Evolutionary conservation across 2,113 vertebrate species (phyloP).

Genomic region (Jacana jacana): DNA sequence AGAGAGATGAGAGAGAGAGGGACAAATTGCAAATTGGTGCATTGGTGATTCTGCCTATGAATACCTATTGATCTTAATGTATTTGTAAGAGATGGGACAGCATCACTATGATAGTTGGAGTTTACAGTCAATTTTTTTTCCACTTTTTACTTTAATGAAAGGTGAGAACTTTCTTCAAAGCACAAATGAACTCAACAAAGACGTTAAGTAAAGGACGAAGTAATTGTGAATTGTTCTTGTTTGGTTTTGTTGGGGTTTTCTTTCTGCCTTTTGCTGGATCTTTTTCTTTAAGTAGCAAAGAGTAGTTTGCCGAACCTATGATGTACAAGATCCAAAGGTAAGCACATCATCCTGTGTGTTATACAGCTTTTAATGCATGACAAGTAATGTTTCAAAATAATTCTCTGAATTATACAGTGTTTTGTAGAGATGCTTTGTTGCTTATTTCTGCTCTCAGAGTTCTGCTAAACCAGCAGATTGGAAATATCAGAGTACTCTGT

Average conservation of each 20-base stretch:
- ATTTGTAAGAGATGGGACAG: background rate
- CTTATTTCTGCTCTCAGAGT: conserved; percentile 70
- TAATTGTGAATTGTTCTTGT: background rate
- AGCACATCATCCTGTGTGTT: background rate
- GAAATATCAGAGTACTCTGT: conserved; percentile 88
- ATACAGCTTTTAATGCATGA: background rate
- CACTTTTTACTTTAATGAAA: background rate
- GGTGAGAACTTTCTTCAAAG: background rate
- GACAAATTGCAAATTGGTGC: background rate
- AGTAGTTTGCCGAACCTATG: conserved; percentile 88
- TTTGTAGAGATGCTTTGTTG: background rate
- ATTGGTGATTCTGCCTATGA: background rate
- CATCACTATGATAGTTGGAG: background rate
- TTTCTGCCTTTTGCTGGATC: background rate
- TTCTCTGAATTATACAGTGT: background rate
- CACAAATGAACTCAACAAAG: background rate
- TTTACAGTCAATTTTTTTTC: background rate
- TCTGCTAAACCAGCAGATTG: conserved; percentile 91
- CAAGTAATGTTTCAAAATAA: background rate
- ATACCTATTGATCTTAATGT: background rate
- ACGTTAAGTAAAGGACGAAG: background rate
- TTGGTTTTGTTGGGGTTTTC: background rate
- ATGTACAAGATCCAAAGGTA: conserved; percentile 89
- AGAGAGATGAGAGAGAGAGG: background rate
- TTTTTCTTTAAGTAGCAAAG: conserved; percentile 84